These are phyloP conservation scores for Lasioglossum malachurum DNA, from an alignment of 2,888 invertebrate species.

Conservation along the genomic window DNA sequence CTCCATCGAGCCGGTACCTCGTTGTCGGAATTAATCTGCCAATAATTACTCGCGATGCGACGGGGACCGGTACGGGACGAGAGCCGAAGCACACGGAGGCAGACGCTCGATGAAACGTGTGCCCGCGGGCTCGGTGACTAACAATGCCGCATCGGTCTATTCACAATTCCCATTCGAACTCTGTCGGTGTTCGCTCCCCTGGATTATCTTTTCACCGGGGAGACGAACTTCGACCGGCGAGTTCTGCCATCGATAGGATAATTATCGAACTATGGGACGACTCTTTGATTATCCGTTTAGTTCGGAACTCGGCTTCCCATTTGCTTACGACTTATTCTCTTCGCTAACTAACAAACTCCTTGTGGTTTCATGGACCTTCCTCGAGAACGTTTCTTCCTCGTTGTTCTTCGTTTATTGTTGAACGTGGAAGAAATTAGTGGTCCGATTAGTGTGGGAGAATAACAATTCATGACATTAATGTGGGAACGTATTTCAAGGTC, in stretches of 20 bases:
- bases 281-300: slow-evolving; percentile 3
- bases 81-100: not conserved
- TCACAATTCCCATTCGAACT: slow-evolving; percentile 22
- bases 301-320: not conserved
- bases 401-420: not conserved
- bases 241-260: slow-evolving; percentile 5
- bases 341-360: not conserved
- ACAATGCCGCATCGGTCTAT: slow-evolving; percentile 33
- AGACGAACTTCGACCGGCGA: slow-evolving; percentile 8
- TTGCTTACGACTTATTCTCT: not conserved
- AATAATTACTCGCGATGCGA: slow-evolving; percentile 55
- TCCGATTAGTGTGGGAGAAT: too few relatives aligned
- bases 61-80: not conserved
- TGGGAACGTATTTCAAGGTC: too few relatives aligned
- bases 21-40: slow-evolving; percentile 60
- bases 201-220: slow-evolving; percentile 15
- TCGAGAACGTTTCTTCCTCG: not conserved
- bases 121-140: slow-evolving; percentile 6
- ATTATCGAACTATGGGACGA: slow-evolving; percentile 5
- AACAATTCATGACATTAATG: too few relatives aligned
- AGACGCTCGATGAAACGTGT: slow-evolving; percentile 40
- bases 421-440: too few relatives aligned
- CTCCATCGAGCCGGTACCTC: slow-evolving; percentile 33
- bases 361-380: not conserved
- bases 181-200: slow-evolving; percentile 4